Evolutionary conservation across 2,113 vertebrate genomes (phyloP).

Genomic region (Pristiophorus japonicus): DNA sequence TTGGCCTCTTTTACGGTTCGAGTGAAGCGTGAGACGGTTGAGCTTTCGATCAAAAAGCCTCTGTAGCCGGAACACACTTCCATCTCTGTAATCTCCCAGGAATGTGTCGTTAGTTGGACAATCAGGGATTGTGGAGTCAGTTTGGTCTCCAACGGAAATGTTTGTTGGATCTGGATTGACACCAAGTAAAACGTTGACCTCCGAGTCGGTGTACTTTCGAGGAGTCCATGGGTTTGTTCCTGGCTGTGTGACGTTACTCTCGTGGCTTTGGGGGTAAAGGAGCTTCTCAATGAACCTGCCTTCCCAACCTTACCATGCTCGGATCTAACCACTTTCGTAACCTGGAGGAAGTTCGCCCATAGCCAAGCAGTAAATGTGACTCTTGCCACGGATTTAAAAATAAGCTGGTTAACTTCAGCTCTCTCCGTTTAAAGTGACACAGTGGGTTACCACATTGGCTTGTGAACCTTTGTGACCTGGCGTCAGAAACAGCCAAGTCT

Average conservation of each 20-base stretch:
- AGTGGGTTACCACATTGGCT: too few species aligned
- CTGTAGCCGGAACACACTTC: not conserved
- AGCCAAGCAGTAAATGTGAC: not conserved
- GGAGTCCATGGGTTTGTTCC: not conserved
- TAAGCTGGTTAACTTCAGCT: too few species aligned
- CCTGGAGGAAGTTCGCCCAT: not conserved
- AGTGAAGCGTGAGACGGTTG: not conserved
- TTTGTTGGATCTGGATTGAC: not conserved
- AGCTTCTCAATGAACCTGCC: not conserved
- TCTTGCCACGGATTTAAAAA: not conserved
- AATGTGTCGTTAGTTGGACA: too few species aligned
- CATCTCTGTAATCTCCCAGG: not conserved
- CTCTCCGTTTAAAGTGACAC: not conserved
- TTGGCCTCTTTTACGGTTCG: not conserved
- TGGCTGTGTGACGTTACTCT: not conserved
- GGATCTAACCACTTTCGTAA: not conserved
- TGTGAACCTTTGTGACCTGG: not conserved
- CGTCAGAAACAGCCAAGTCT: not conserved
- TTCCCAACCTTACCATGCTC: not conserved
- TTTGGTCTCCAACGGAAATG: not conserved
- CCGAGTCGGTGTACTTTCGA: not conserved
- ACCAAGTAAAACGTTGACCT: not conserved
- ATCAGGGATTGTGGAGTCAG: not conserved
- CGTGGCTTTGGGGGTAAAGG: not conserved
- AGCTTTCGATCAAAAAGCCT: not conserved